Base-by-base conservation (phyloP, 2,888 invertebrate species). In the Oxytorus armatus region DNA sequence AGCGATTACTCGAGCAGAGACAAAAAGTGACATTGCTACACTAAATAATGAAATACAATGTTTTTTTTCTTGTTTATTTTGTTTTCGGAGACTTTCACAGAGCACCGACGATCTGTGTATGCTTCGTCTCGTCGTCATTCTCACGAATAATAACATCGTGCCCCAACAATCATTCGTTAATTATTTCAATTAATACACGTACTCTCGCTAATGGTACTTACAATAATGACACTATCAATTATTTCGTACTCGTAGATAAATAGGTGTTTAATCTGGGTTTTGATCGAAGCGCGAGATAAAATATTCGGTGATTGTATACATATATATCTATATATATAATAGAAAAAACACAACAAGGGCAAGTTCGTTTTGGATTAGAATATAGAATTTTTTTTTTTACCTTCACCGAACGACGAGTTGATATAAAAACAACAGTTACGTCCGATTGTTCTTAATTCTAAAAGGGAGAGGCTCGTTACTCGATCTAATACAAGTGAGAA, bases 341-440 rank as follows among this genome's bases (percentile, higher is more conserved):
- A 88, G 88, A 79, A 77, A 81, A 84, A 91, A 90, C 90, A 90
- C 89, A 91, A 91, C 90, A 91, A 90, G 88, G 89, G 88, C 88
- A 88, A 89, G 86, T 85, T 84, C 49, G 21, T 39, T 53, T 25
- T 14, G 88, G 80, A 83, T 79, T 86, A 72, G 87, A 88, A 85
- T 86, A 89, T 90, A 90, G 85, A 90, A 89, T 88, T 89, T 78
- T 57, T 51, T 69, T 55, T 66, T 61, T 80, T 75, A 66, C 57
- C 47, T 66, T 70, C 76, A 88, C 77, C 86, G 39, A 88, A 89
- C 86, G 89, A 88, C 86, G 85, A 85, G 88, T 75, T 88, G 86
- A 89, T 89, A 88, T 88, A 87, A 89, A 83, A 90, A 90, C 90
- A 90, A 90, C 88, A 88, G 89, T 84, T 84, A 83, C 83, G 82